Conservation (phyloP, 1,140 invertebrate genomes). For the Macrocentrus cingulum region DNA sequence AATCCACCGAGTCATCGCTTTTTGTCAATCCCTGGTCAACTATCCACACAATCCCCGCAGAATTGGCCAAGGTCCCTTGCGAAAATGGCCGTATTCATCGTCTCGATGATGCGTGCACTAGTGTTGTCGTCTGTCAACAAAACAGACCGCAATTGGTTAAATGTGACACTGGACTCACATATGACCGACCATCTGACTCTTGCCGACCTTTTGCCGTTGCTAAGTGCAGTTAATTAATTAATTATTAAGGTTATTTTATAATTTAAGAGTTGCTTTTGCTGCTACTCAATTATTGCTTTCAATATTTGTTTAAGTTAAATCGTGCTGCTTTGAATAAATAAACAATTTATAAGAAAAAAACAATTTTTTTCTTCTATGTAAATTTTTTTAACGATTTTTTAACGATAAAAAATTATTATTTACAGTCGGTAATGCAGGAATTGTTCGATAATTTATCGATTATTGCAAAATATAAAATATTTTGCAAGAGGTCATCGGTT, state of each 20-base stretch:
- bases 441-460: no score
- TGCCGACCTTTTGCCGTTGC: slow-evolving; percentile 42
- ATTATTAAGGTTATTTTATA: neutral
- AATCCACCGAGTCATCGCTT: slow-evolving; percentile 21
- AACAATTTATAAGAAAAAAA: no score
- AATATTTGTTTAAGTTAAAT: slow-evolving; percentile 1
- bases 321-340: no score
- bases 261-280: neutral
- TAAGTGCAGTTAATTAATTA: slow-evolving; percentile 41
- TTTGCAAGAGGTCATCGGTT: no score
- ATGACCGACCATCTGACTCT: slow-evolving; percentile 42
- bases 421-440: no score
- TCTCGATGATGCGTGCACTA: slow-evolving; percentile 43
- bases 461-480: no score
- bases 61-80: slow-evolving; percentile 38
- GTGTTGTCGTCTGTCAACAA: slow-evolving; percentile 46
- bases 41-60: slow-evolving; percentile 36
- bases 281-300: neutral
- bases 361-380: no score
- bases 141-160: slow-evolving; percentile 40
- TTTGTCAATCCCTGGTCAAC: slow-evolving; percentile 37
- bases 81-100: slow-evolving; percentile 41
- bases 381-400: no score
- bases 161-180: slow-evolving; percentile 41
- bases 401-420: no score